phyloP scores from a whole-genome alignment of 1,140 invertebrate species.

The Lysiphlebus fabarum region DNA sequence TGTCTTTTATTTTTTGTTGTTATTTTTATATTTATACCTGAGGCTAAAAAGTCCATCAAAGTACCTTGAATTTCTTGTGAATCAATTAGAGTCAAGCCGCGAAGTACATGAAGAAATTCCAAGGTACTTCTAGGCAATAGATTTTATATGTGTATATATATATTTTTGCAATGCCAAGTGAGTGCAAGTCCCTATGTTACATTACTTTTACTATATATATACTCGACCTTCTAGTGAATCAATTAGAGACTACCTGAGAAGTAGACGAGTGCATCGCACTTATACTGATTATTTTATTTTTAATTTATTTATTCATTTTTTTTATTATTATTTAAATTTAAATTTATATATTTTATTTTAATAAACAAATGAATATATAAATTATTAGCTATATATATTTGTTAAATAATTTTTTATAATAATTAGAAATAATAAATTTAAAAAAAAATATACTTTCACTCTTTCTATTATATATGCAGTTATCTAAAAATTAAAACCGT shows the following conservation, averaged over 20 bases:
- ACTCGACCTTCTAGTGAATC: conserved; percentile 18
- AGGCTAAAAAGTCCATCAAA: not conserved
- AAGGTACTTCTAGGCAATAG: not conserved
- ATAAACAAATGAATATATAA: too few relatives aligned
- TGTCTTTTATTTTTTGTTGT: not conserved
- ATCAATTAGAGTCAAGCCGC: conserved; percentile 22
- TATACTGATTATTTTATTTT: conserved; percentile 16
- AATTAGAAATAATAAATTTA: too few relatives aligned
- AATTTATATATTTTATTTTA: too few relatives aligned
- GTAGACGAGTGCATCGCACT: conserved; percentile 23
- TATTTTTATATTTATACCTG: not conserved
- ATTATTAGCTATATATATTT: too few relatives aligned
- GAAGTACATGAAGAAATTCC: conserved; percentile 18
- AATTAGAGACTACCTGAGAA: conserved; percentile 22
- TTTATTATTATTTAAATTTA: conserved; percentile 8
- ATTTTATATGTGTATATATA: too few relatives aligned
- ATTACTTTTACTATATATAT: not conserved
- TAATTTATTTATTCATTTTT: conserved; percentile 8
- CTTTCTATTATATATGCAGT: too few relatives aligned
- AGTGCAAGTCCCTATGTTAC: not conserved
- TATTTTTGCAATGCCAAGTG: not conserved
- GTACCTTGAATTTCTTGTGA: conserved; percentile 3
- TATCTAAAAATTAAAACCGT: too few relatives aligned
- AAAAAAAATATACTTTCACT: too few relatives aligned
- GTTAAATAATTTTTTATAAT: too few relatives aligned